Percentiles rank a stretch among this genome's conserved stretches.
Conservation (phyloP, 1,140 invertebrate genomes). For the Drosophila carrolli region DNA sequence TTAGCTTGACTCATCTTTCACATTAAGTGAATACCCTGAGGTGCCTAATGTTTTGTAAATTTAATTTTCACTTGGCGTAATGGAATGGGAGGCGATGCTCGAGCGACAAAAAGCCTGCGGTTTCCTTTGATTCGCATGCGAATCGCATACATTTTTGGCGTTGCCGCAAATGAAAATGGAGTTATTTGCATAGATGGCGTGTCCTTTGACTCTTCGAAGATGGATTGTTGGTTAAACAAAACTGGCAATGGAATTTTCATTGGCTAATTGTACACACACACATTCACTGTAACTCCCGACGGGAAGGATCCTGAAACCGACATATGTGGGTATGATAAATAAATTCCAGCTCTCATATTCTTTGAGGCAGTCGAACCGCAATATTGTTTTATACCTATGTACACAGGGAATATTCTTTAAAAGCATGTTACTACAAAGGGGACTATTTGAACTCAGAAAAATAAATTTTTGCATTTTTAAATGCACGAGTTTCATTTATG, state of each 20-base stretch:
- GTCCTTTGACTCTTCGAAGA: not conserved
- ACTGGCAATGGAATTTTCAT: not conserved
- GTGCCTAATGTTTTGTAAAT: slow-evolving; percentile 13
- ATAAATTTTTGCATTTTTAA: too few species aligned
- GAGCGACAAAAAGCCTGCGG: slow-evolving; percentile 2
- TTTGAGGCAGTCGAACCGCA: too few species aligned
- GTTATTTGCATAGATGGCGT: slow-evolving; percentile 4
- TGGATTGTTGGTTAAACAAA: not conserved
- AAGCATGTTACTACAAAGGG: too few species aligned
- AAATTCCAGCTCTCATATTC: too few species aligned
- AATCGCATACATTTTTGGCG: slow-evolving; percentile 6
- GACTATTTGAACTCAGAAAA: too few species aligned
- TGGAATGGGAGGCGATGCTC: not conserved
- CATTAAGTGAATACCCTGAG: slow-evolving; percentile 9
- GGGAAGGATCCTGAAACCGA: too few species aligned
- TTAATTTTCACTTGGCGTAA: slow-evolving; percentile 25
- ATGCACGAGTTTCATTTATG: too few species aligned
- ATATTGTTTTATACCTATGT: too few species aligned
- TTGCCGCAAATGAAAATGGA: not conserved
- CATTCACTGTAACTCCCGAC: too few species aligned
- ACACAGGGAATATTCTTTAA: too few species aligned
- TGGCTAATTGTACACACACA: slow-evolving; percentile 1
- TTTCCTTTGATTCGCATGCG: slow-evolving; percentile 14
- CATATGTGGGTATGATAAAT: too few species aligned
- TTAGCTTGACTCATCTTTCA: slow-evolving; percentile 3